Evolutionary conservation across 2,888 invertebrate genomes (phyloP).

Genomic region (Odontocolon sp.): DNA sequence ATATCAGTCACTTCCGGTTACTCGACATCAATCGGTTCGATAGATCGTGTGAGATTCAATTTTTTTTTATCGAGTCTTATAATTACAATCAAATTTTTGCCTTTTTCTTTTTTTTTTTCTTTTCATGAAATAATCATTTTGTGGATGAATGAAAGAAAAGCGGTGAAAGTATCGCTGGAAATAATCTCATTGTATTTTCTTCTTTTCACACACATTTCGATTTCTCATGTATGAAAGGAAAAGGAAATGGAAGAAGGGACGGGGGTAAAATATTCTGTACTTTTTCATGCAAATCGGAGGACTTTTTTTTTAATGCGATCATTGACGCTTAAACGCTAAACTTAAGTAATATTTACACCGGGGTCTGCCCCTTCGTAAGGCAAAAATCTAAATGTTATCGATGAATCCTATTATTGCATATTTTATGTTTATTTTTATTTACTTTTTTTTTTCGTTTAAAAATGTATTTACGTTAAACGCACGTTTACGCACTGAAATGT

Average conservation of each 20-base stretch:
- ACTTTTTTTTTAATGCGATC: conserved; percentile 38
- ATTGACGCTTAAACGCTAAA: conserved; percentile 52
- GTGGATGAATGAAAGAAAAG: too few species aligned
- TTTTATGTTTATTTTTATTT: conserved; percentile 39
- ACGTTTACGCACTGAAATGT: conserved; percentile 56
- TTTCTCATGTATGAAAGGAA: neutral
- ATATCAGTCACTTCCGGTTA: conserved; percentile 21
- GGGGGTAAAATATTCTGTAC: conserved; percentile 8
- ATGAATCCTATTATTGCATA: conserved; percentile 62
- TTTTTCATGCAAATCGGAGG: conserved; percentile 24
- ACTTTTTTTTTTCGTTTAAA: conserved; percentile 4
- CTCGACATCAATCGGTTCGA: conserved; percentile 31
- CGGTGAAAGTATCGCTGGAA: too few species aligned
- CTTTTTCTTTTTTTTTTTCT: too few species aligned
- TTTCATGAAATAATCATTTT: too few species aligned
- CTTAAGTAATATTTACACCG: conserved; percentile 62
- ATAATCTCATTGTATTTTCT: neutral
- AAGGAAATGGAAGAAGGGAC: neutral
- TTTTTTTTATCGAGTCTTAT: conserved; percentile 9
- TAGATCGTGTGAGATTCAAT: neutral
- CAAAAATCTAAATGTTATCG: conserved; percentile 65
- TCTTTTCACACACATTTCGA: neutral
- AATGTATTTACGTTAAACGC: conserved; percentile 43
- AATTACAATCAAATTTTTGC: too few species aligned
- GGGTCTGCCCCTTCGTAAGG: conserved; percentile 63